Base-by-base conservation (phyloP, 2,888 invertebrate species). In the Napeogenes inachia region DNA sequence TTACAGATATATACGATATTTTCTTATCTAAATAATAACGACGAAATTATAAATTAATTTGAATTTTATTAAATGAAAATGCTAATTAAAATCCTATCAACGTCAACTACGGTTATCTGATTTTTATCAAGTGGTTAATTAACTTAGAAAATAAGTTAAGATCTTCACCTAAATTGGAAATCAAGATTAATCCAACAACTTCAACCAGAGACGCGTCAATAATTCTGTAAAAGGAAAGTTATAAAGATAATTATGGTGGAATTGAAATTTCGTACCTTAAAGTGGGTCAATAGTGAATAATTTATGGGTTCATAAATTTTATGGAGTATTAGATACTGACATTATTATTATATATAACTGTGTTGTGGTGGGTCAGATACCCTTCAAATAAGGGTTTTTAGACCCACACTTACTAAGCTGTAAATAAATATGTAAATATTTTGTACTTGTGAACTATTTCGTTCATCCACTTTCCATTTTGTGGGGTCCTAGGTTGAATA, bases 401-500 rank as follows among this genome's bases (percentile, higher is more conserved):
- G 47, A 30, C 12, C 46, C 21, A 35, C 12, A 13, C 55, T 45
- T 35, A 33, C 4, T 12, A 50, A 50, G 21, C 46, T 46, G 21
- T 30, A 10, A 12, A 50, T 50, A 50, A 50, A 50, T 50, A 50
- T 50, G 50, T 30, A 30, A 50, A 50, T 50, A 50, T 50, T 12
- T 30, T 50, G 50, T 54, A 53, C 47, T 59, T 61, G 54, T 61
- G 45, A 55, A 56, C 57, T 59, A 61, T 58, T 46, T 57, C 13
- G 59, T 56, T 60, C 63, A 61, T 57, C 42, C 54, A 60, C 56
- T 62, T 61, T 62, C 53, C 63, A 66, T 64, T 61, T 56, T 42
- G 63, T 66, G 58, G 64, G 64, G 60, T 60, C 46, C 60, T 58
- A 64, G 53, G 57, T 56, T 69, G 70, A 70, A 70, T 70, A 69